Evolutionary conservation across 2,797 vertebrate species (phyloP).

Genomic region (Xenopus petersii): DNA sequence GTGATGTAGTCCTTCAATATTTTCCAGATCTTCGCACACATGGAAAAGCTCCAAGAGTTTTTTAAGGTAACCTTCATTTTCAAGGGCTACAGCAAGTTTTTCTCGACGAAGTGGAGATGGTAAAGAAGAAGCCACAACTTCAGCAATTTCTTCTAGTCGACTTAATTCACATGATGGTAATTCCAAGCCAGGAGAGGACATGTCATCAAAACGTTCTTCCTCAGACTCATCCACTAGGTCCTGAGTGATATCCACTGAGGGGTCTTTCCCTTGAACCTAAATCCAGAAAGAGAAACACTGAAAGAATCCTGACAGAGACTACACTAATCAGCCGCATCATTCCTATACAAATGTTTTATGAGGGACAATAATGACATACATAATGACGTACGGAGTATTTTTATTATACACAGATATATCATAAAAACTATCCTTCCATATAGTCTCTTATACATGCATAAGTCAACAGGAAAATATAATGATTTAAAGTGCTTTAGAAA

Average conservation of each 20-base stretch:
- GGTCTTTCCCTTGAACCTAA: slow-evolving; percentile 98
- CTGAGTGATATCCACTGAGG: slow-evolving; percentile 97
- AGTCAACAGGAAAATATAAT: too few relatives aligned
- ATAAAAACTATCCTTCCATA: too few relatives aligned
- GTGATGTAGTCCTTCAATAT: slow-evolving; percentile 95
- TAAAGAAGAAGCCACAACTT: slow-evolving; percentile 93
- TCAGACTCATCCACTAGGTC: slow-evolving; percentile 97
- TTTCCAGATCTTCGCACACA: slow-evolving; percentile 96
- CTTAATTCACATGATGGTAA: slow-evolving; percentile 92
- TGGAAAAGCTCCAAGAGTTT: slow-evolving; percentile 97
- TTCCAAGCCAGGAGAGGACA: slow-evolving; percentile 95
- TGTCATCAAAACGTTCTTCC: slow-evolving; percentile 97
- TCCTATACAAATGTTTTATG: too few relatives aligned
- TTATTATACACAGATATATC: too few relatives aligned
- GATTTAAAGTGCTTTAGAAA: too few relatives aligned
- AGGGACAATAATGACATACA: too few relatives aligned
- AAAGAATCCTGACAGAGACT: too few relatives aligned
- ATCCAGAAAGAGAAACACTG: slow-evolving; percentile 13
- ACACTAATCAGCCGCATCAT: too few relatives aligned
- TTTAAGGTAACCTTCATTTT: slow-evolving; percentile 98
- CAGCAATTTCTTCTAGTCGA: slow-evolving; percentile 92
- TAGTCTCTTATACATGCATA: too few relatives aligned
- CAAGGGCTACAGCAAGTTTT: slow-evolving; percentile 93
- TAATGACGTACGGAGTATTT: too few relatives aligned
- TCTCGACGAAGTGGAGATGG: slow-evolving; percentile 94